These are phyloP conservation scores for Diarsia mendica DNA, from an alignment of 2,888 invertebrate species.

Conservation along the genomic window DNA sequence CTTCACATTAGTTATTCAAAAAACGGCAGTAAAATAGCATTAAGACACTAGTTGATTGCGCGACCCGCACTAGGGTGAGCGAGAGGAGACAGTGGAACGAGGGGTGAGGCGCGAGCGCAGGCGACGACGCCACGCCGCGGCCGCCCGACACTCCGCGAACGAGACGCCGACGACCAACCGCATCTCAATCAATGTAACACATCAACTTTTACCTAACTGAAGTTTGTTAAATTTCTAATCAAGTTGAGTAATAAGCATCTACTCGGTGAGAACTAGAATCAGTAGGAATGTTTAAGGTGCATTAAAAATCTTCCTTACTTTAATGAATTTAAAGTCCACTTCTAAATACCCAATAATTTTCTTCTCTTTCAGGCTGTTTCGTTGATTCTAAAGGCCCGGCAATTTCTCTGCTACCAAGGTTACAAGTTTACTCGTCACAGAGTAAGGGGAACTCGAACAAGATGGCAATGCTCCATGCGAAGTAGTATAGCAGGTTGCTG, in stretches of 20 bases:
- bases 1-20: not conserved
- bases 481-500: constrained; percentile 21
- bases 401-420: constrained; percentile 24
- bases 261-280: not conserved
- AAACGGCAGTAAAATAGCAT: not conserved
- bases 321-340: not conserved
- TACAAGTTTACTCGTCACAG: constrained; percentile 43
- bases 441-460: not conserved
- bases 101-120: too few relatives aligned
- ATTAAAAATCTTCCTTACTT: not conserved
- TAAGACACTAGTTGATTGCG: not conserved
- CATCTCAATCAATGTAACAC: too few relatives aligned
- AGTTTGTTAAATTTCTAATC: too few relatives aligned
- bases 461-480: constrained; percentile 40
- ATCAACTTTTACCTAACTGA: too few relatives aligned
- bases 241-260: not conserved
- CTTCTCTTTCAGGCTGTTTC: constrained; percentile 13
- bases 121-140: too few relatives aligned
- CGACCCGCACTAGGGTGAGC: too few relatives aligned
- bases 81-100: too few relatives aligned
- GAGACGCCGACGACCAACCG: too few relatives aligned
- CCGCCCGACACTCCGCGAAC: too few relatives aligned
- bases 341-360: not conserved
- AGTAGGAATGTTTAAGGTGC: not conserved
- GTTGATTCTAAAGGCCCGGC: not conserved